Base-by-base conservation (phyloP, 2,113 vertebrate genomes). In the Origma solitaria region DNA sequence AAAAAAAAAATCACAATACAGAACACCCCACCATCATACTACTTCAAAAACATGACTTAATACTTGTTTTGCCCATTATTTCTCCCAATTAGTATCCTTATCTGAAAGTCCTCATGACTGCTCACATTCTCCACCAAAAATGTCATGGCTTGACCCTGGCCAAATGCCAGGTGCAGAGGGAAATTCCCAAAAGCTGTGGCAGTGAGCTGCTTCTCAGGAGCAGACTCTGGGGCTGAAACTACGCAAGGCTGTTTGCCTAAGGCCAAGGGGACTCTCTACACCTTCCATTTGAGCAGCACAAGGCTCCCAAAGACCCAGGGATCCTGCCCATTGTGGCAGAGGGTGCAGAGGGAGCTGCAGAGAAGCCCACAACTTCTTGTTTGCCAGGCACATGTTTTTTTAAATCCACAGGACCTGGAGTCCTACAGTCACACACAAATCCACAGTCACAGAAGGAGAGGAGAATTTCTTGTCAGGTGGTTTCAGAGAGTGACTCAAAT, bases 381-480 rank as follows among this genome's bases (percentile, higher is more conserved):
- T 71, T 78, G 40, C 35, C 33, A 73, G 35, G 35, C 33, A 44
- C 13, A 1, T 15, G 0, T 4, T 65, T 65, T 58, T 58, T 68
- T 22, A 9, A 61, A 72, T 33, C 62, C 0, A 2, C 35, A 58
- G 35, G 42, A 25, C 57, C 57, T 50, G n/a, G 60, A 53, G 53
- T 14, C 31, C 58, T 72, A 5, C 0, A 0, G 25, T 64, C 80
- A 72, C 13, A 3, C 1, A 8, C 18, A 42, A 45, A 53, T 44
- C 42, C 53, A 28, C 17, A n/a, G 31, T 49, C 64, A n/a, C 35
- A 42, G 62, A 62, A 38, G 49, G 24, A 79, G 81, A 82, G 51
- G 64, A 27, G 16, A 51, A 62, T 24, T 81, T 45, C 66, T 45
- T 49, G 53, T 53, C 35, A 24, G 37, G 35, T 45, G n/a, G 25